Base-by-base conservation (phyloP, 1,140 invertebrate genomes). In the Cyclargus thomasi region DNA sequence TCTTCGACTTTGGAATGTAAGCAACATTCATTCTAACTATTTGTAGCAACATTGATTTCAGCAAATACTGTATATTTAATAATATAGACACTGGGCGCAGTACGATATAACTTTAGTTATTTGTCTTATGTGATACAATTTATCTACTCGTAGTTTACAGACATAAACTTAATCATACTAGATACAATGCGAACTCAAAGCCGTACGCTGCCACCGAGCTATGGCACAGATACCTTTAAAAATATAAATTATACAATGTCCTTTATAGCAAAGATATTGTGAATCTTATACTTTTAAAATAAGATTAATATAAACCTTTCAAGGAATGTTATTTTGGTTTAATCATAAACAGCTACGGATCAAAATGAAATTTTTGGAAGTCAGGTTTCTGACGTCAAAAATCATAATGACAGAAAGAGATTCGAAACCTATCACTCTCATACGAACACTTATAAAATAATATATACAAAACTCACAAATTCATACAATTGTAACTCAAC, bases 351-450 rank as follows among this genome's bases (percentile, higher is more conserved):
- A 29, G 53, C 53, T 55, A 65, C 22, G 22, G 53, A 55, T 65
- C 67, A 68, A 68, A 62, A 53, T 65, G 62, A 16, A n/a, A 70
- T 22, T 57, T 64, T 66, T 55, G 62, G 67, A 47, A 59, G 74
- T 59, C 18, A 20, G 55, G 10, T 0, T 22, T 21, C 18, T 59
- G 55, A 59, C 55, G 20, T 20, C 47, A 65, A 53, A 65, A 57
- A 55, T 65, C 55, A 65, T 53, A 80, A 81, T 71, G 72, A 86
- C 75, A 75, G 74, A 80, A 82, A 84, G 87, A 90, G 87, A 90
- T 90, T 90, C 87, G 85, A 82, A 85, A 86, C 81, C 81, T 84
- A 87, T 86, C 84, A 87, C 85, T 87, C 83, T 80, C 85, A 85
- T 74, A 79, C 83, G 76, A 83, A 88, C 81, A 80, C 84, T 84